Base-by-base conservation (phyloP, 2,888 invertebrate species). In the Cataglyphis albicans region DNA sequence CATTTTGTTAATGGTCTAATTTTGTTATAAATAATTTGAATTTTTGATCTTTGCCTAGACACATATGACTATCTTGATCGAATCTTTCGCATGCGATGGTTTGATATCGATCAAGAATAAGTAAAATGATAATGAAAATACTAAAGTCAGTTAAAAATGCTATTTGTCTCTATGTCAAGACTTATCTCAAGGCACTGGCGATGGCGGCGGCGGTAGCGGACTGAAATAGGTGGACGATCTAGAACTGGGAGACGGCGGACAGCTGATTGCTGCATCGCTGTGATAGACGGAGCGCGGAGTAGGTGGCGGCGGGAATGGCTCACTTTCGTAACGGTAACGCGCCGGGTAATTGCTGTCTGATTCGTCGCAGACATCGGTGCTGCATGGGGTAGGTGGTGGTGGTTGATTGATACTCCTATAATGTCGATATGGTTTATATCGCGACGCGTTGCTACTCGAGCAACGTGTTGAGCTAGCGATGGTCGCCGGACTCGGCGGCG, bases 351-450 rank as follows among this genome's bases (percentile, higher is more conserved):
- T 97, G 82, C 96, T 97, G 92, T 98, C 98, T 35, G 98, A 98
- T 94, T 98, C 98, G 94, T 98, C 98, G 92, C 98, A 98, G 88
- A 98, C 98, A 90, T 99, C 99, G 52, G 99, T 98, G 88, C 98
- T 98, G 93, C 98, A 99, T 0, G 99, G 99, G 32, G 99, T 99
- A 15, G 98, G 98, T 38, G 98, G 99, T 9, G 98, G 98, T 0
- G 98, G 98, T 94, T 97, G 97, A 95, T 97, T 97, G 86, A 97
- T 97, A 88, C 96, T 95, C 89, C 96, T 93, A 94, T 97, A 97
- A 95, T 98, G 97, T 38, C 97, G 95, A 94, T 97, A 97, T 1
- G 98, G 97, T 83, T 97, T 96, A 78, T 97, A 97, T 21, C 96
- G 95, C 7, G 96, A 95, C 1, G 95, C 95, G 89, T 95, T 96